Base-by-base conservation (phyloP, 2,113 vertebrate genomes). In the Amazona vittata region DNA sequence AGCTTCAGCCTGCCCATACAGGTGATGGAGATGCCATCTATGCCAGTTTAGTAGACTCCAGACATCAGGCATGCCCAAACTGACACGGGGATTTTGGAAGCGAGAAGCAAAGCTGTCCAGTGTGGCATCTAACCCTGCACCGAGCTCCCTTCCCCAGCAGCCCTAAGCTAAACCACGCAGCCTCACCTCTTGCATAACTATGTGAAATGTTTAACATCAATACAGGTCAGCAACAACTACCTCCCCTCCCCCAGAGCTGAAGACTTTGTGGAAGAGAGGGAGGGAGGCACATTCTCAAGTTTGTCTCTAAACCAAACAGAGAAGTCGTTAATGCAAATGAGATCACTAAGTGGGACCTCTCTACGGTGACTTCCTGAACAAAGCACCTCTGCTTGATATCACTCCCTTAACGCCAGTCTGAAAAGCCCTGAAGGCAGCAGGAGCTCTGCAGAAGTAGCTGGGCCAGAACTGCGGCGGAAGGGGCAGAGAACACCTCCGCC, bases 61-160 rank as follows among this genome's bases (percentile, higher is more conserved):
- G 2, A 7, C 9, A 60, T 74, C 26, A 7, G 46, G 24, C 26
- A 10, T 1, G 12, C 44, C 50, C 11, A 5, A 24, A 3, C 14
- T 2, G 3, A 7, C 28, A 29, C 1, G 0, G 29, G 4, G 22
- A 47, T 60, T 46, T 1, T 3, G 7, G 41, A 37, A 24, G 31
- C 1, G 1, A 29, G 43, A 33, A 39, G 49, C 31, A 82, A 22
- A n/a, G 26, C 26, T 3, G 17, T 62, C 49, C 26, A n/a, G 5
- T 5, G 44, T 49, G 37, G 62, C 15, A 3, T 2, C 39, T 2
- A 10, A 4, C 19, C 11, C 53, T 35, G 33, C 21, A 59, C 21
- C 15, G 21, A 35, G 33, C 13, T 59, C 33, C 33, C 57, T 35
- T 59, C 33, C 33, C 57, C 57, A 59, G 28, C 11, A 15, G 49